phyloP scores from a whole-genome alignment of 1,140 invertebrate genomes.

The Batillaria attramentaria region DNA sequence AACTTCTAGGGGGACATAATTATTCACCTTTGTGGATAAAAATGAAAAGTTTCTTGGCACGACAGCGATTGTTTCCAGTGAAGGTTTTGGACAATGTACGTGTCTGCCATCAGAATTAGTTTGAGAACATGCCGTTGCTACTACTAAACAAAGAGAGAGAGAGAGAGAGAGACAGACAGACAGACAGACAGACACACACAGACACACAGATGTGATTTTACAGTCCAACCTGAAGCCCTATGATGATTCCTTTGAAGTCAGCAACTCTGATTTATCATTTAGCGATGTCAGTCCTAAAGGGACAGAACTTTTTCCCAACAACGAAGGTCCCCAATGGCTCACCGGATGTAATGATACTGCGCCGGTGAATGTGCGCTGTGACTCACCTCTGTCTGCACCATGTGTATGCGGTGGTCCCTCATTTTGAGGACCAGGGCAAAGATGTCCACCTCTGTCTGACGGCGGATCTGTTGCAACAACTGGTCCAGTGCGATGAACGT shows the following conservation, averaged over 20 bases:
- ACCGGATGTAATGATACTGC: neutral
- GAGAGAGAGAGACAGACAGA: no score
- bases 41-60: neutral
- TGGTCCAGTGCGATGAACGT: conserved; percentile 97
- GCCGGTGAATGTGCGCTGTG: neutral
- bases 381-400: conserved; percentile 85
- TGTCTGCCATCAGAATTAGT: no score
- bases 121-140: no score
- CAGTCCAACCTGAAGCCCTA: neutral
- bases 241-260: neutral
- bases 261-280: neutral
- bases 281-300: neutral
- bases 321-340: neutral
- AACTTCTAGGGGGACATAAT: neutral
- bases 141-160: no score
- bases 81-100: no score
- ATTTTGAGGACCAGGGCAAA: conserved; percentile 97
- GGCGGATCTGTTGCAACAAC: conserved; percentile 87
- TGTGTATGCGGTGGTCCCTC: conserved; percentile 84
- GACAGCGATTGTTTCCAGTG: neutral
- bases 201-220: no score
- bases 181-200: neutral
- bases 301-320: neutral
- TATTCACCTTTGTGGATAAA: neutral
- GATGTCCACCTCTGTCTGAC: conserved; percentile 97